Evolutionary conservation across 2,113 vertebrate species (phyloP).

Genomic region (Aspidoscelis tigris): DNA sequence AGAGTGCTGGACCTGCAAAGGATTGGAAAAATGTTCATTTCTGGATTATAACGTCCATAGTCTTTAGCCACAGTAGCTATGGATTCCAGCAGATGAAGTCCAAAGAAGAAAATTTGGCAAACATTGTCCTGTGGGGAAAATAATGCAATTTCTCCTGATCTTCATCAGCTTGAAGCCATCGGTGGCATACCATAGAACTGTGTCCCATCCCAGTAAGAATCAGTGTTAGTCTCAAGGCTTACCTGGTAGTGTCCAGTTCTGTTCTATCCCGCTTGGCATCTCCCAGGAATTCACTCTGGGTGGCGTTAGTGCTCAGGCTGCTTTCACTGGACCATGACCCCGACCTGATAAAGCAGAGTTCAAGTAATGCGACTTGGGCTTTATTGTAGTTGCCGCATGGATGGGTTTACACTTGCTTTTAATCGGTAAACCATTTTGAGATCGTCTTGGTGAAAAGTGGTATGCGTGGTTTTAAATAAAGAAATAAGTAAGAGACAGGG

Average conservation of each 20-base stretch:
- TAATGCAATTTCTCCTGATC: not conserved
- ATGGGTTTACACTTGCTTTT: too few species aligned
- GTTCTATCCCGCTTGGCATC: not conserved
- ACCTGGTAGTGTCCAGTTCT: not conserved
- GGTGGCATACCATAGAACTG: too few species aligned
- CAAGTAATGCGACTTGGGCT: too few species aligned
- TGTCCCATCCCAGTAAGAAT: not conserved
- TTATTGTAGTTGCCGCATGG: too few species aligned
- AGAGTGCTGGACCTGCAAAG: slow-evolving; percentile 46
- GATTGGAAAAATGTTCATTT: not conserved
- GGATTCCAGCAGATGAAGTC: too few species aligned
- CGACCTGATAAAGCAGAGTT: not conserved
- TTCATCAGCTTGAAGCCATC: not conserved
- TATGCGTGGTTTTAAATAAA: too few species aligned
- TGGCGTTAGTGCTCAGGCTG: not conserved
- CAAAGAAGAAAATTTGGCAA: too few species aligned
- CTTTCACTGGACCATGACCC: slow-evolving; percentile 1
- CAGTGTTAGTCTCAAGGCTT: not conserved
- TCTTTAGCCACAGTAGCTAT: too few species aligned
- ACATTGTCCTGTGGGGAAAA: not conserved
- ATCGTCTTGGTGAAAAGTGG: too few species aligned
- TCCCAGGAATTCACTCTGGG: not conserved
- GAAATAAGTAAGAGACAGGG: too few species aligned
- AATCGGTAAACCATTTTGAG: too few species aligned
- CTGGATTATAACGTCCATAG: too few species aligned